phyloP scores from a whole-genome alignment of 92 coral and sea anemone genomes.

The Palythoa grandis region DNA sequence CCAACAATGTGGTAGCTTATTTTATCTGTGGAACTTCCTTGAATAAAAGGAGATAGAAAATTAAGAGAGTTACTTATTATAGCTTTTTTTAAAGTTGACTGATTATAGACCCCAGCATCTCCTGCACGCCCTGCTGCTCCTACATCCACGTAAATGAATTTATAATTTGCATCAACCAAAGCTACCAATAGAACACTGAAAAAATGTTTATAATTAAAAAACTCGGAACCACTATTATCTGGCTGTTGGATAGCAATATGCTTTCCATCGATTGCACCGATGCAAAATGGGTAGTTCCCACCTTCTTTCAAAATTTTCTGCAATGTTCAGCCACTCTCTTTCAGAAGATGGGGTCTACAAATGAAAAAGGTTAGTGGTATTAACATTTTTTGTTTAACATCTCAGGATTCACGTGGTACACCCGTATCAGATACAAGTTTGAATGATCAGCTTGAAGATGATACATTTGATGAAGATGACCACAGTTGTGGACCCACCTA shows the following conservation, averaged over 20 bases:
- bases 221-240: conserved; percentile 58
- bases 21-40: not conserved
- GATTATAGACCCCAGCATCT: conserved; percentile 36
- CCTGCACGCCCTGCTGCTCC: conserved; percentile 47
- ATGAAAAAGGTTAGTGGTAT: conserved; percentile 14
- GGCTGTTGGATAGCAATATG: conserved; percentile 64
- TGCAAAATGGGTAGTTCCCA: conserved; percentile 60
- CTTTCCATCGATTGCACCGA: conserved; percentile 66
- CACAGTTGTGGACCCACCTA: not conserved
- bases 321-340: conserved; percentile 30
- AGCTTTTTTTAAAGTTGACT: conserved; percentile 24
- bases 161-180: conserved; percentile 23
- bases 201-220: conserved; percentile 59
- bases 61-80: not conserved
- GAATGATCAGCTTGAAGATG: conserved; percentile 10
- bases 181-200: conserved; percentile 51
- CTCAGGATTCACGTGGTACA: conserved; percentile 12
- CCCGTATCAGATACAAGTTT: conserved; percentile 34
- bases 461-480: conserved; percentile 11
- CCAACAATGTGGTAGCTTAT: conserved; percentile 33
- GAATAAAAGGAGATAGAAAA: not conserved
- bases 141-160: conserved; percentile 14
- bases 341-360: conserved; percentile 8
- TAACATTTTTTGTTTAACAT: not conserved
- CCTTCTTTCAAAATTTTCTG: conserved; percentile 25